Conservation (phyloP, 1,140 invertebrate genomes). For the Brachionus plicatilis region DNA sequence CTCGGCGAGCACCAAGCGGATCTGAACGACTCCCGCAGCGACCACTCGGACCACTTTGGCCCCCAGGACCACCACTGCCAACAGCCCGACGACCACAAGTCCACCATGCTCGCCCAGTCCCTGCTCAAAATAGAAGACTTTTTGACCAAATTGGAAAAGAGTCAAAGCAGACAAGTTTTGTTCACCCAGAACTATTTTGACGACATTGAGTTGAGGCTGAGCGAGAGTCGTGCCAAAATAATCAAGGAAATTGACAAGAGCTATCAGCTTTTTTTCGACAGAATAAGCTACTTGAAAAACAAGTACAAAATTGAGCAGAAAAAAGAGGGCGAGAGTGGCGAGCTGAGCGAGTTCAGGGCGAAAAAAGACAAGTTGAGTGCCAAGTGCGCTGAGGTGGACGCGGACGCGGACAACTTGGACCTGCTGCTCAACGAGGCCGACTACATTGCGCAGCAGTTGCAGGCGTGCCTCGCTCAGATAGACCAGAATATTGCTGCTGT, state of each 20-base stretch:
- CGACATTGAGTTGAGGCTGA: background rate
- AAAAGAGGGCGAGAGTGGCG: background rate
- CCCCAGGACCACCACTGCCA: background rate
- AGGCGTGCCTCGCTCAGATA: background rate
- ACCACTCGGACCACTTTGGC: background rate
- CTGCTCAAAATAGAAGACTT: background rate
- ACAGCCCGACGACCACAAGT: background rate
- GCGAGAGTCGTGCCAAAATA: background rate
- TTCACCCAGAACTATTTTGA: slow-evolving; percentile 10
- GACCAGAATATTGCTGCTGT: background rate
- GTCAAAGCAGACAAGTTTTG: background rate
- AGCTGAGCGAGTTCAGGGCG: background rate
- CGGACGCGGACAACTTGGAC: background rate
- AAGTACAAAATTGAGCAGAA: background rate
- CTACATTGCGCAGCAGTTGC: background rate
- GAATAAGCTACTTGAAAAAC: slow-evolving; percentile 2
- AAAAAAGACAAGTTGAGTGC: slow-evolving; percentile 1
- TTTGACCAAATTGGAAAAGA: background rate
- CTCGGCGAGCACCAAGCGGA: background rate
- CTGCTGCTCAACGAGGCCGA: background rate
- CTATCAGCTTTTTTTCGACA: background rate
- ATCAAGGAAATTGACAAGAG: slow-evolving; percentile 5
- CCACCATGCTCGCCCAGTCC: background rate
- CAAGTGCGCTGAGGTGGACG: background rate
- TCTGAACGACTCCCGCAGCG: background rate